These are phyloP conservation scores for Odocoileus virginianus DNA, from an alignment of 2,113 vertebrate species.

Conservation along the genomic window DNA sequence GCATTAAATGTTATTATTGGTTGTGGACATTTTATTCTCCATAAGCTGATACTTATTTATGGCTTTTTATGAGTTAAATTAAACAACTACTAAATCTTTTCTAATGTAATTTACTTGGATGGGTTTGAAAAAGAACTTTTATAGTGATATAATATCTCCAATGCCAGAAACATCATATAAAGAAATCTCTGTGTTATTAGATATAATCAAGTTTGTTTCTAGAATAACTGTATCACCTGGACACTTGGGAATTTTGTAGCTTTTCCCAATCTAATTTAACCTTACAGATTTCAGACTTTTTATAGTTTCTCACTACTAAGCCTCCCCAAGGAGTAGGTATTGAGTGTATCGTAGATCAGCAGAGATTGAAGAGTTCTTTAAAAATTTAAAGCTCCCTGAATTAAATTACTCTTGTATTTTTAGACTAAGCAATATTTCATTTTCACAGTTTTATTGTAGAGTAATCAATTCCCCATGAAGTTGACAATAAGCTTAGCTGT, in stretches of 20 bases:
- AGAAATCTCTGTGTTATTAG: constrained; percentile 25
- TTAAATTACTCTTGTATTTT: constrained; percentile 14
- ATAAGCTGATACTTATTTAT: constrained; percentile 28
- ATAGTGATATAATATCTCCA: not conserved
- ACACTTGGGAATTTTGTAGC: constrained; percentile 19
- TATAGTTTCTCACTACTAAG: not conserved
- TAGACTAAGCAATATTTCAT: not conserved
- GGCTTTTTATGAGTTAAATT: constrained; percentile 39
- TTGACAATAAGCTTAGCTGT: not conserved
- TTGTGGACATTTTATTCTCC: constrained; percentile 11
- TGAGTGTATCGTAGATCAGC: not conserved
- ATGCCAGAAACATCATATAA: not conserved
- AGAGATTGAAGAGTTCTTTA: constrained; percentile 1
- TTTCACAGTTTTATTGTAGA: not conserved
- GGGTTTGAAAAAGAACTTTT: not conserved
- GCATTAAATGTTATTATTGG: constrained; percentile 51
- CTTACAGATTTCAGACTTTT: not conserved
- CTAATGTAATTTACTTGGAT: constrained; percentile 16
- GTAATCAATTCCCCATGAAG: not conserved
- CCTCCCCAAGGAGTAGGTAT: not conserved
- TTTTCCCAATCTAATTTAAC: constrained; percentile 28
- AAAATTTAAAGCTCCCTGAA: not conserved
- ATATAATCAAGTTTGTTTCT: constrained; percentile 32
- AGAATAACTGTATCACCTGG: constrained; percentile 17
- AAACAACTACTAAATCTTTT: constrained; percentile 57